Conservation (phyloP, 1,140 invertebrate species). For the Pollicipes pollicipes region DNA sequence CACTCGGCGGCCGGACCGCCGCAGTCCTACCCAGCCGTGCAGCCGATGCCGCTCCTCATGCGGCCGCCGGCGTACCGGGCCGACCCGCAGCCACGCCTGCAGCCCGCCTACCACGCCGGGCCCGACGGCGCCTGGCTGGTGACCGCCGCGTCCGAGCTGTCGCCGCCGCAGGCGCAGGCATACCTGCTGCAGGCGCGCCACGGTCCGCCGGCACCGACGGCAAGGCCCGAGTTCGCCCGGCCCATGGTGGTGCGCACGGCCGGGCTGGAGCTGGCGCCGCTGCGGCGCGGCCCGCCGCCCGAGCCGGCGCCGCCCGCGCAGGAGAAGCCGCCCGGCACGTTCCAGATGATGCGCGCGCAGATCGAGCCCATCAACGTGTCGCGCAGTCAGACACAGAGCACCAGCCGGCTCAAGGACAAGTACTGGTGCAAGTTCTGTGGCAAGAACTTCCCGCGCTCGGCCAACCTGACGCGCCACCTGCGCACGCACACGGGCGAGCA, state of each 20-base stretch:
- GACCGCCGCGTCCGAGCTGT: neutral
- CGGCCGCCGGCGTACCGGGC: neutral
- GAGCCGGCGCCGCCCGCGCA: neutral
- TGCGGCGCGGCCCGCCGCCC: neutral
- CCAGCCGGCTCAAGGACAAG: conserved; percentile 41
- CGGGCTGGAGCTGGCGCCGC: neutral
- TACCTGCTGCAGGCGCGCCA: neutral
- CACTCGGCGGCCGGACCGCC: too few relatives aligned
- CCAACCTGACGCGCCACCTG: conserved; percentile 82
- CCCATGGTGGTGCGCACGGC: neutral
- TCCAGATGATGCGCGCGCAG: neutral
- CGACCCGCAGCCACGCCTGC: neutral
- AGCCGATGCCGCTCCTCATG: neutral
- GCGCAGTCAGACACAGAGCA: neutral
- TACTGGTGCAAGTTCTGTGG: conserved; percentile 98
- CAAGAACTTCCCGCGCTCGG: conserved; percentile 91
- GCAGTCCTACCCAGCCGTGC: neutral
- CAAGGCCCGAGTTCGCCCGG: neutral
- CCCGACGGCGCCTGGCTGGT: neutral
- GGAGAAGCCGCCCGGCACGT: neutral
- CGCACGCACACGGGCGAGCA: conserved; percentile 97
- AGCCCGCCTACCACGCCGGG: neutral
- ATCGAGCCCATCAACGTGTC: neutral
- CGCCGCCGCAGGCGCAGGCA: neutral
- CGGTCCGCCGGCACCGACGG: too few relatives aligned